Conservation (phyloP, 2,888 invertebrate genomes). For the Drosophila crucigera region DNA sequence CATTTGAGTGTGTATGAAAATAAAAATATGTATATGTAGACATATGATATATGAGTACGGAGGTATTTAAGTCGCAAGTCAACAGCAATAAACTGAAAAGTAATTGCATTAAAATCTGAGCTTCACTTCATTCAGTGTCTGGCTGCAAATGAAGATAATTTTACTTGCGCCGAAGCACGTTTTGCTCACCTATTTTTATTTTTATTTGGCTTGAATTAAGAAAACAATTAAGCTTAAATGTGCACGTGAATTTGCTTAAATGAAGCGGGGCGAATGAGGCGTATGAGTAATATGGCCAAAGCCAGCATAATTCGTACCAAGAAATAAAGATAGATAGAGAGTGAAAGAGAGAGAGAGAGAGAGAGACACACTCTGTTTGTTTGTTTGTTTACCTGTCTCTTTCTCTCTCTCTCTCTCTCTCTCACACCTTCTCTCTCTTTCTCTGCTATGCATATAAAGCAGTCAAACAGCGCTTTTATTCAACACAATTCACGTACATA, state of each 20-base stretch:
- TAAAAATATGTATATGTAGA: not conserved
- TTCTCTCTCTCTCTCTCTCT: constrained; percentile 8
- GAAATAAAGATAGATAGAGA: constrained; percentile 3
- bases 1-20: not conserved
- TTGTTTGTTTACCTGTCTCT: constrained; percentile 35
- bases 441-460: constrained; percentile 63
- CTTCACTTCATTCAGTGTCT: constrained; percentile 11
- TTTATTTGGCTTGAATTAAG: constrained; percentile 45
- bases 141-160: constrained; percentile 49
- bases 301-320: constrained; percentile 39
- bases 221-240: constrained; percentile 73
- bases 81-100: not conserved
- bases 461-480: constrained; percentile 78
- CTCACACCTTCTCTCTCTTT: not conserved
- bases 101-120: constrained; percentile 19
- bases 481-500: constrained; percentile 81
- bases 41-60: not conserved
- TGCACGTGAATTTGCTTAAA: constrained; percentile 70
- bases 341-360: not conserved
- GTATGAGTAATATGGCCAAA: constrained; percentile 66
- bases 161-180: constrained; percentile 39
- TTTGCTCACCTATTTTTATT: constrained; percentile 49
- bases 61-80: not conserved
- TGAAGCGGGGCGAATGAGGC: constrained; percentile 47
- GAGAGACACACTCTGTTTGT: constrained; percentile 2